Conservation (phyloP, 1,140 invertebrate genomes). For the Philotrypesis tridentata region DNA sequence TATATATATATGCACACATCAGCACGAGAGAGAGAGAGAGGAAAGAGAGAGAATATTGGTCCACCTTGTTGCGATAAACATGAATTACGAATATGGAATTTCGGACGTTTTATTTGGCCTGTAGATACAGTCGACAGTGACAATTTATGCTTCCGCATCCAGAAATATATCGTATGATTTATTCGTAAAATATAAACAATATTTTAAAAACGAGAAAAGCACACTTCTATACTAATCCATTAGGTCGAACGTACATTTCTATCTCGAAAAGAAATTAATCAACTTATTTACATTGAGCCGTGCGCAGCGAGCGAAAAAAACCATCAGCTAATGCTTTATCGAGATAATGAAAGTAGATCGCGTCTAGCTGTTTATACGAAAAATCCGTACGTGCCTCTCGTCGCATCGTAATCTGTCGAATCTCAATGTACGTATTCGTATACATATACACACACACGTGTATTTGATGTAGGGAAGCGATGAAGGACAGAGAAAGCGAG, state of each 20-base stretch:
- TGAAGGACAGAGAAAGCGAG: not conserved
- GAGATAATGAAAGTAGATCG: not conserved
- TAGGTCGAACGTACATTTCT: not conserved
- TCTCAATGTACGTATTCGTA: too few species aligned
- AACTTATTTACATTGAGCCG: not conserved
- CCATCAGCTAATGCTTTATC: not conserved
- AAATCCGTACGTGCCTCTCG: not conserved
- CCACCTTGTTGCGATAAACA: not conserved
- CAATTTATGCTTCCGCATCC: not conserved
- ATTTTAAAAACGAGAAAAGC: too few species aligned
- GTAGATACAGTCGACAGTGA: not conserved
- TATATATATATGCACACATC: not conserved
- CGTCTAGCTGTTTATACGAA: not conserved
- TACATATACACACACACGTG: not conserved
- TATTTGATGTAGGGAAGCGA: not conserved
- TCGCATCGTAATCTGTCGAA: not conserved
- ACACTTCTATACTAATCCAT: too few species aligned
- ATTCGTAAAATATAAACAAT: too few species aligned
- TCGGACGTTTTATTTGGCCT: not conserved
- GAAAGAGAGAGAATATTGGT: not conserved
- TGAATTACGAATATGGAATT: conserved; percentile 18
- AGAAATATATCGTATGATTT: too few species aligned
- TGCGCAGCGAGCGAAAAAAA: not conserved
- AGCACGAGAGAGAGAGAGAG: too few species aligned
- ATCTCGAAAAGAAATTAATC: not conserved